These are phyloP conservation scores for Macaca nemestrina DNA, from an alignment of 2,113 vertebrate species.

Conservation along the genomic window DNA sequence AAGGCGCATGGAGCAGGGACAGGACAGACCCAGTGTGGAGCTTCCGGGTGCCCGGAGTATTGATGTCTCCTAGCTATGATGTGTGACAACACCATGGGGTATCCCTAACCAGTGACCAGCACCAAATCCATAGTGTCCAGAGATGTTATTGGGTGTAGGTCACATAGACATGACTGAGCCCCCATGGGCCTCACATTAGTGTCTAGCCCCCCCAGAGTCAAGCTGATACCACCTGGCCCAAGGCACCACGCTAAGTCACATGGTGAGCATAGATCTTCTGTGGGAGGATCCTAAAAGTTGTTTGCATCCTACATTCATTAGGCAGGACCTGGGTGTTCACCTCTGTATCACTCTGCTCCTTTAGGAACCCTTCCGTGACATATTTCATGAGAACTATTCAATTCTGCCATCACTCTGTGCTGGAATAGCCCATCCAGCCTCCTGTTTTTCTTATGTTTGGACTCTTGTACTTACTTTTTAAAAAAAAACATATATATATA, in stretches of 20 bases:
- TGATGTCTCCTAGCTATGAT: background rate
- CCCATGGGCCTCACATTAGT: background rate
- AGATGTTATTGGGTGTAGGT: background rate
- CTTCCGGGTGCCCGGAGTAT: fast-evolving
- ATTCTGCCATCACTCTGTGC: fast-evolving
- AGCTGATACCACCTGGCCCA: no score
- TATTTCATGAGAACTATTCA: fast-evolving
- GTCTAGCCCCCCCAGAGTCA: background rate
- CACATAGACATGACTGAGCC: no score
- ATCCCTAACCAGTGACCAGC: fast-evolving
- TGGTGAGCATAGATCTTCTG: background rate
- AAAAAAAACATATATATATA: no score
- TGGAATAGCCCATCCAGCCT: fast-evolving
- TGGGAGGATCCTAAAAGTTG: background rate
- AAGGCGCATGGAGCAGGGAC: fast-evolving
- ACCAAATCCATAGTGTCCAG: background rate
- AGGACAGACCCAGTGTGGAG: background rate
- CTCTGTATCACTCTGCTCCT: background rate
- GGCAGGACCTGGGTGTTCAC: fast-evolving
- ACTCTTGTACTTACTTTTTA: background rate
- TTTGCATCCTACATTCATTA: fast-evolving
- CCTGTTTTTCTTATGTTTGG: fast-evolving
- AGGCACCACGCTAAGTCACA: fast-evolving
- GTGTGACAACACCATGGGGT: background rate
- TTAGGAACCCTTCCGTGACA: fast-evolving